These are phyloP conservation scores for Kryptolebias ocellatus DNA, from an alignment of 2,797 vertebrate genomes.

Conservation along the genomic window DNA sequence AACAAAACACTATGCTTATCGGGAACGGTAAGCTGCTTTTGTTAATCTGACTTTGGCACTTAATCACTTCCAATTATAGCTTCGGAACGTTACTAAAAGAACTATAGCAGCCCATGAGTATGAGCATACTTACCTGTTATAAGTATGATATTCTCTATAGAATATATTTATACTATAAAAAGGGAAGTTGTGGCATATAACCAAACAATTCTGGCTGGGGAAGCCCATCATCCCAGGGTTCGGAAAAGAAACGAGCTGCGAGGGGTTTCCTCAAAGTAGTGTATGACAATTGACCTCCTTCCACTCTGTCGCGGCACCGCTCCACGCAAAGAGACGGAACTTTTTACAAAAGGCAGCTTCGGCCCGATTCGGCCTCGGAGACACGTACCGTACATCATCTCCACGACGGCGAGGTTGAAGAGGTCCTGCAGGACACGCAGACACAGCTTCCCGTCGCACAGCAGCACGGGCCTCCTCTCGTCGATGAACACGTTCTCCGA, in stretches of 20 bases:
- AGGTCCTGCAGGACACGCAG: slow-evolving; percentile 86
- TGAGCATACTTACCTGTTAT: not conserved
- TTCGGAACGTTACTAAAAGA: slow-evolving; percentile 35
- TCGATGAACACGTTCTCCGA: slow-evolving; percentile 86
- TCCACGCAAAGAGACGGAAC: slow-evolving; percentile 7
- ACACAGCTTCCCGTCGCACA: slow-evolving; percentile 89
- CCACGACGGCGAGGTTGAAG: slow-evolving; percentile 87
- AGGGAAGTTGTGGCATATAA: not conserved
- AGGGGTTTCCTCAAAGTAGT: slow-evolving; percentile 24
- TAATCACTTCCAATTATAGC: slow-evolving; percentile 81
- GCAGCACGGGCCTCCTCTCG: slow-evolving; percentile 86
- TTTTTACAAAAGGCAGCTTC: not conserved
- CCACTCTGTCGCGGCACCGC: not conserved
- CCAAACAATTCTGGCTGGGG: slow-evolving; percentile 4
- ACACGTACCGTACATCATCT: slow-evolving; percentile 93
- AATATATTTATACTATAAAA: not conserved
- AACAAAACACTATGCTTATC: slow-evolving; percentile 43
- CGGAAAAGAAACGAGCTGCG: slow-evolving; percentile 15
- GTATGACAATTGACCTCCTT: slow-evolving; percentile 19
- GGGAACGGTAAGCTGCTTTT: slow-evolving; percentile 74
- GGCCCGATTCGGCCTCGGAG: not conserved
- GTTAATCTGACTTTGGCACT: slow-evolving; percentile 72
- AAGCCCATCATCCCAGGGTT: slow-evolving; percentile 1
- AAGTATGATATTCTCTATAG: not conserved
- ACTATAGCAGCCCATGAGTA: slow-evolving; percentile 16